Evolutionary conservation across 2,797 vertebrate genomes (phyloP), one percentile per base, ranked within the genome.

Genomic region (Acrocephalus scirpaceus): DNA sequence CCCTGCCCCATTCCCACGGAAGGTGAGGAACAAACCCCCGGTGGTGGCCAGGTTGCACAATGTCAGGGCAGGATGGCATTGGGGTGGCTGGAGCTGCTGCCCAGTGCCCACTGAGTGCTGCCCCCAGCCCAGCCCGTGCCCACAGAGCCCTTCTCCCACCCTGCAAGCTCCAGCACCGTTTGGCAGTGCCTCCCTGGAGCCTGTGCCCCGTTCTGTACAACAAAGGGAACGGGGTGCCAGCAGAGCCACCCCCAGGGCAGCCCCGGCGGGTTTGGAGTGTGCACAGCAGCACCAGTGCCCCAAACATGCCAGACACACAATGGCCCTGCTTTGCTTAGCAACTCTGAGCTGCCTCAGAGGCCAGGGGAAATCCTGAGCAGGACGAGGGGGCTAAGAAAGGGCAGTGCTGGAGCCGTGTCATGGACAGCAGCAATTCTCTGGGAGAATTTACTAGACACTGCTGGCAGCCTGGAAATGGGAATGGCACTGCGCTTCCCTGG

Each of bases 241-340:
- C 16, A 13, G 81, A 26, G 72, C 57, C 69, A 62, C 36, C 62
- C 62, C 79, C 13, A 17, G n/a, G 1, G 12, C 82, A 36, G 81
- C 56, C 71, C 79, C 6, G 2, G 58, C 72, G 57, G 78, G 2
- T 81, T 36, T 77, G 74, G 48, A n/a, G 58, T 9, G 77, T 17
- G 88, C 80, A 62, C 87, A 51, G 95, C 92, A 91, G 83, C 84
- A 6, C 13, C n/a, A n/a, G 71, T 8, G 64, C 67, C 88, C 86
- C 86, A 75, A 76, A 86, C 86, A n/a, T 20, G 56, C 83, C 75
- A 27, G 45, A 42, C 32, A 21, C 84, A 38, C 15, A 6, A 3
- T 27, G 54, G 25, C 57, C 13, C 13, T 4, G 21, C 5, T 72
- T 3, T 54, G 78, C 93, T 75, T 48, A 86, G 92, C 86, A 90